A percentile compares a stretch with the other conserved stretches of the same genome.
Evolutionary conservation across 2,888 invertebrate species (phyloP).

Genomic region (Leptinotarsa haldemani): DNA sequence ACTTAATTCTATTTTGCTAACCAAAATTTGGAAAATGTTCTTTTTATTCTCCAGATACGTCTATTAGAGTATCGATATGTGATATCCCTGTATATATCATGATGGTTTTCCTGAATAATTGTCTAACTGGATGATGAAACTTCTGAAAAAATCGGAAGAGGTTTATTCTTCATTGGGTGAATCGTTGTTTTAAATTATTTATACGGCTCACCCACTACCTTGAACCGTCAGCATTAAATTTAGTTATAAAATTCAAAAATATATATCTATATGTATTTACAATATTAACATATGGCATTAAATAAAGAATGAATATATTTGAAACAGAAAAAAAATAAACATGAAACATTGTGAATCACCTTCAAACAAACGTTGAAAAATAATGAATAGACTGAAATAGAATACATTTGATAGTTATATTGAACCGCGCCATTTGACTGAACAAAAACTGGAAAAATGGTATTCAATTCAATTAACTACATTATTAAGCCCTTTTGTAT

Average conservation of each 20-base stretch:
- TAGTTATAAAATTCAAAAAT: constrained; percentile 1
- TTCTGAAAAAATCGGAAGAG: too few species aligned
- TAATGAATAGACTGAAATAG: constrained; percentile 2
- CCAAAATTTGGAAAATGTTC: too few species aligned
- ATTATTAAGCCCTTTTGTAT: constrained; percentile 49
- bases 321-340: neutral
- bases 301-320: neutral
- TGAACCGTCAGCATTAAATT: neutral
- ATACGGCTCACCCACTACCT: neutral
- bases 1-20: too few species aligned
- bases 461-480: constrained; percentile 3
- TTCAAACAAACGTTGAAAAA: neutral
- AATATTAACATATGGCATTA: neutral
- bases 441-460: constrained; percentile 2
- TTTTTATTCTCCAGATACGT: too few species aligned
- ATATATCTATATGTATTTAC: constrained; percentile 8
- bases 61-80: too few species aligned
- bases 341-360: too few species aligned
- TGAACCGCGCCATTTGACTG: constrained; percentile 4
- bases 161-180: too few species aligned
- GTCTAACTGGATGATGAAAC: neutral
- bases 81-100: too few species aligned
- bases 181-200: neutral
- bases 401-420: neutral
- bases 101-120: too few species aligned